A percentile compares a stretch with the other conserved stretches of the same genome.
Evolutionary conservation across 1,140 invertebrate species (phyloP).

Genomic region (Drosophila saltans): DNA sequence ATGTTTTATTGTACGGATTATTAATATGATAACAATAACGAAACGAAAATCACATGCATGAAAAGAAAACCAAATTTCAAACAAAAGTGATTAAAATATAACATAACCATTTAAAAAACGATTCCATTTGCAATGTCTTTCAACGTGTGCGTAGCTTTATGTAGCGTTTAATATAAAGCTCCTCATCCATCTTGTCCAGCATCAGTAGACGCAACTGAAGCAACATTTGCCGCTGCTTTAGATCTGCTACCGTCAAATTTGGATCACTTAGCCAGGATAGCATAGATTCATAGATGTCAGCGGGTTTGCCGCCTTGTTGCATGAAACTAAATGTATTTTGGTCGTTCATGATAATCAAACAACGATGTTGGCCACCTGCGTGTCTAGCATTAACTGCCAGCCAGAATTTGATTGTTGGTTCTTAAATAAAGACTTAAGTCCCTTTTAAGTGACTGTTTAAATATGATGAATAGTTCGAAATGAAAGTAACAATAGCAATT

Average conservation of each 20-base stretch:
- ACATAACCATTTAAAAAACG: slow-evolving; percentile 10
- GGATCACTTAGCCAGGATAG: slow-evolving; percentile 21
- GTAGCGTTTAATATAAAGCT: slow-evolving; percentile 25
- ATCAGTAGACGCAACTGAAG: slow-evolving; percentile 31
- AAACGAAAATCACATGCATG: neutral
- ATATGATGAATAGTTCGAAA: neutral
- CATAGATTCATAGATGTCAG: slow-evolving; percentile 17
- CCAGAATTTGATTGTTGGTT: neutral
- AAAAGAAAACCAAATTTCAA: slow-evolving; percentile 41
- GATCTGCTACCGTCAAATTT: slow-evolving; percentile 21
- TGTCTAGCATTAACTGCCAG: neutral
- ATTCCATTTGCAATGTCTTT: neutral
- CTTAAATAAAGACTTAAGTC: neutral
- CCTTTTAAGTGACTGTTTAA: neutral
- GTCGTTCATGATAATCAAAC: neutral
- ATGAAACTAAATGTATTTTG: neutral
- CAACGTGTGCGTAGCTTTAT: slow-evolving; percentile 44
- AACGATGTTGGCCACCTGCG: neutral
- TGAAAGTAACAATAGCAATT: neutral
- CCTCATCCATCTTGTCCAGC: slow-evolving; percentile 43
- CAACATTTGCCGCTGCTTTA: slow-evolving; percentile 3
- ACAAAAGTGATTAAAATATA: slow-evolving; percentile 23
- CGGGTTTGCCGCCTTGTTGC: neutral
- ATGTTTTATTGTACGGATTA: slow-evolving; percentile 3
- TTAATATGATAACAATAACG: neutral